phyloP scores from a whole-genome alignment of 2,888 invertebrate genomes.

The Sesamia inferens region DNA sequence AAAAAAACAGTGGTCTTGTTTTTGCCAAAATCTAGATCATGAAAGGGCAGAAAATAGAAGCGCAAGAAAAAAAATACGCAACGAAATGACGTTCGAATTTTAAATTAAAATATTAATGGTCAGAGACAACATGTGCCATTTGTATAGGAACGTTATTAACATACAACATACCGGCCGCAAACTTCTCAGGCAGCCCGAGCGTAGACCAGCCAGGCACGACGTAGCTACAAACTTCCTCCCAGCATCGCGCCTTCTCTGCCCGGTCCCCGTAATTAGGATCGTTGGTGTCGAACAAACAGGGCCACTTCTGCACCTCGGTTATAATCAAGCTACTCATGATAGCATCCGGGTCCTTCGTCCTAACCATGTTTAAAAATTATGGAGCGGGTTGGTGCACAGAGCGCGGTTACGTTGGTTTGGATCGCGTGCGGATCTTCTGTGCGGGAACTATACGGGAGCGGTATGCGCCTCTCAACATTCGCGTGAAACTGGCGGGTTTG shows the following conservation, averaged over 20 bases:
- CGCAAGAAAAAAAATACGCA: slow-evolving; percentile 57
- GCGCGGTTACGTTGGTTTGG: slow-evolving; percentile 57
- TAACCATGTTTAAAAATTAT: slow-evolving; percentile 75
- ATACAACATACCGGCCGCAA: slow-evolving; percentile 84
- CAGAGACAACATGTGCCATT: slow-evolving; percentile 72
- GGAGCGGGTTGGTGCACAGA: slow-evolving; percentile 26
- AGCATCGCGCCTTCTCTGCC: slow-evolving; percentile 84
- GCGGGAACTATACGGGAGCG: slow-evolving; percentile 71
- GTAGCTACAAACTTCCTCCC: slow-evolving; percentile 86
- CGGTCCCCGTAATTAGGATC: slow-evolving; percentile 84
- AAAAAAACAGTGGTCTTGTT: neutral
- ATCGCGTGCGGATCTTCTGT: slow-evolving; percentile 71
- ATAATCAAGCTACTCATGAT: slow-evolving; percentile 84
- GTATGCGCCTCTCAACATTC: slow-evolving; percentile 80
- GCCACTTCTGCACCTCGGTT: slow-evolving; percentile 83
- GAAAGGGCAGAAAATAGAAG: slow-evolving; percentile 23
- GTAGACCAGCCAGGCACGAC: slow-evolving; percentile 85
- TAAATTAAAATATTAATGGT: slow-evolving; percentile 26
- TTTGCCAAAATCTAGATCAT: slow-evolving; percentile 34
- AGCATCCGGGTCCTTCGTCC: slow-evolving; percentile 83
- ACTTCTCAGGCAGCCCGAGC: slow-evolving; percentile 82
- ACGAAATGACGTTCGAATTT: slow-evolving; percentile 70
- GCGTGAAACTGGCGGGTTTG: slow-evolving; percentile 85
- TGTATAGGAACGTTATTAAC: slow-evolving; percentile 76
- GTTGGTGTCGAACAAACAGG: slow-evolving; percentile 85